Evolutionary conservation across 2,888 invertebrate species (phyloP).

Genomic region (Anarsia innoxiella): DNA sequence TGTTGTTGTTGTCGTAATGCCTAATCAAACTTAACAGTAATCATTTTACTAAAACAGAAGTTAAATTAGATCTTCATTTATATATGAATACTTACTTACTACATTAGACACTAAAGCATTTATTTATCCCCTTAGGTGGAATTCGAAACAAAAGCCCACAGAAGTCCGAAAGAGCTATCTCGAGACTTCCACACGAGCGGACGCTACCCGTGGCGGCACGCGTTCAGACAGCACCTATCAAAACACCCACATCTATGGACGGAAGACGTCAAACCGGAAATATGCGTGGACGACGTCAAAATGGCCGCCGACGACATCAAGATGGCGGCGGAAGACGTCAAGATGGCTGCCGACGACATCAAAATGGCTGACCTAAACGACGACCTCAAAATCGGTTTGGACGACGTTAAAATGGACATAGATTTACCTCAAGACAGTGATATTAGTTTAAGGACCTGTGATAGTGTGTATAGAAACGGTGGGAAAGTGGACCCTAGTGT

Average conservation of each 20-base stretch:
- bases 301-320: slow-evolving; percentile 11
- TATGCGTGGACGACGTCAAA: slow-evolving; percentile 17
- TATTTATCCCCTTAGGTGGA: slow-evolving; percentile 39
- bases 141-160: slow-evolving; percentile 52
- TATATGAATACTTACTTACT: too few species aligned
- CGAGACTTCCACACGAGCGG: slow-evolving; percentile 61
- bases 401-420: slow-evolving; percentile 23
- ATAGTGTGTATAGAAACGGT: background rate
- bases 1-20: too few species aligned
- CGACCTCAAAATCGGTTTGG: slow-evolving; percentile 14
- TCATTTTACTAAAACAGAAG: too few species aligned
- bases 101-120: too few species aligned
- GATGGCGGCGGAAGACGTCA: slow-evolving; percentile 18
- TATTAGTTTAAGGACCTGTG: slow-evolving; percentile 45
- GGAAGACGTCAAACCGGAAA: slow-evolving; percentile 19
- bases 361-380: too few species aligned
- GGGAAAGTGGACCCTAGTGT: slow-evolving; percentile 8
- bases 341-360: slow-evolving; percentile 11
- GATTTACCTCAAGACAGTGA: slow-evolving; percentile 39
- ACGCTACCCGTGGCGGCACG: slow-evolving; percentile 57
- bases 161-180: slow-evolving; percentile 53
- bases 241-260: slow-evolving; percentile 49
- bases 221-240: slow-evolving; percentile 52
- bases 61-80: too few species aligned
- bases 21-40: too few species aligned